Conservation (phyloP, 2,888 invertebrate genomes). For the Sinotaia quadrata region DNA sequence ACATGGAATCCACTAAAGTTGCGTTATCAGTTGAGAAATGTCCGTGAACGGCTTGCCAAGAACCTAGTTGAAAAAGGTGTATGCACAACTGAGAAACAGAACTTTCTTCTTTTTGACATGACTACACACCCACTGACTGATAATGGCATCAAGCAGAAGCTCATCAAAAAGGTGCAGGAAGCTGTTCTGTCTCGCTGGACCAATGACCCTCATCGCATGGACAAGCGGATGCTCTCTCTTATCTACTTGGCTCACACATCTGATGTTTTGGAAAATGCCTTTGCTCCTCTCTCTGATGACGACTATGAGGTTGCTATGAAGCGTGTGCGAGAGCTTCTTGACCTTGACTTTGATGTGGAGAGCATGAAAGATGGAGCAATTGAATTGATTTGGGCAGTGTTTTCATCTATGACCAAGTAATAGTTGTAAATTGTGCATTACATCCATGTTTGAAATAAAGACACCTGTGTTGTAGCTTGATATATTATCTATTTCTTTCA, state of each 20-base stretch:
- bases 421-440: too few species aligned
- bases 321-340: conserved; percentile 93
- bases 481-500: too few species aligned
- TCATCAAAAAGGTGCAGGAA: conserved; percentile 96
- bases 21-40: conserved; percentile 98
- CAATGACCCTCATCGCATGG: conserved; percentile 97
- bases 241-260: conserved; percentile 97
- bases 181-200: conserved; percentile 94
- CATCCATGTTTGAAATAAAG: too few species aligned
- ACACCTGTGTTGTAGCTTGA: too few species aligned
- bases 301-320: conserved; percentile 99
- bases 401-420: conserved; percentile 97
- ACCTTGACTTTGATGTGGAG: conserved; percentile 97
- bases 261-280: conserved; percentile 99
- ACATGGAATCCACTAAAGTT: conserved; percentile 99
- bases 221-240: conserved; percentile 92
- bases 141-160: conserved; percentile 92
- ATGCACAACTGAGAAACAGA: conserved; percentile 98
- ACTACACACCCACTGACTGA: conserved; percentile 99
- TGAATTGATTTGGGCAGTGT: conserved; percentile 98
- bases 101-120: conserved; percentile 99
- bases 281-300: conserved; percentile 93
- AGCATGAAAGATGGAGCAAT: conserved; percentile 81
- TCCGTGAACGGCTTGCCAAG: conserved; percentile 97
- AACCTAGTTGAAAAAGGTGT: conserved; percentile 99